Percentiles rank a stretch among this genome's conserved stretches.
phyloP scores from a whole-genome alignment of 2,888 invertebrate genomes.

The Beris chalybata region DNA sequence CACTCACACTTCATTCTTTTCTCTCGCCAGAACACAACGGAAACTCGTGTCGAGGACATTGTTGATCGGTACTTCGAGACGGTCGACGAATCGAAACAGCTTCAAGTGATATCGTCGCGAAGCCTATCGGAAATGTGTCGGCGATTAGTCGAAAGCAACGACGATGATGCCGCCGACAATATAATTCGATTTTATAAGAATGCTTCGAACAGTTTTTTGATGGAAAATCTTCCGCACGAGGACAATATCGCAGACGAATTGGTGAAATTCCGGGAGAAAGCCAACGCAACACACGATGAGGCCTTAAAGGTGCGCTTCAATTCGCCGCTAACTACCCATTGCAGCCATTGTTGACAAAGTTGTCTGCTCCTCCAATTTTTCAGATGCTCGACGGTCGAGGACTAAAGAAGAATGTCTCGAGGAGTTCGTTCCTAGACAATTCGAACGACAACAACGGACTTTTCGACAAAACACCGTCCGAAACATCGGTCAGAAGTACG shows the following conservation, averaged over 20 bases:
- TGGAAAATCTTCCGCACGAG: slow-evolving; percentile 56
- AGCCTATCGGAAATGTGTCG: slow-evolving; percentile 76
- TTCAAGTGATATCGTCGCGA: slow-evolving; percentile 72
- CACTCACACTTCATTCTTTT: no score
- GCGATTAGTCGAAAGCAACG: slow-evolving; percentile 65
- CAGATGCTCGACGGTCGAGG: slow-evolving; percentile 38
- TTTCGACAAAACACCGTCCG: slow-evolving; percentile 36
- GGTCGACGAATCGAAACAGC: slow-evolving; percentile 58
- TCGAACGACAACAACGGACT: slow-evolving; percentile 55
- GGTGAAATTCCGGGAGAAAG: slow-evolving; percentile 53
- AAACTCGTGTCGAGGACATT: slow-evolving; percentile 60
- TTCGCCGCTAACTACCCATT: no score
- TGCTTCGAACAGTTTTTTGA: slow-evolving; percentile 59
- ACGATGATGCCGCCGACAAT: slow-evolving; percentile 60
- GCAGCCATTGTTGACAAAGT: no score
- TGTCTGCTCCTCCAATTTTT: no score
- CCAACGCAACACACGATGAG: slow-evolving; percentile 31
- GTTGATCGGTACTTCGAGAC: slow-evolving; percentile 65
- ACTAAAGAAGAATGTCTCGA: slow-evolving; percentile 17
- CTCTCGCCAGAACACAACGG: slow-evolving; percentile 32
- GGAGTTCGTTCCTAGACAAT: slow-evolving; percentile 46
- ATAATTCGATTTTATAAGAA: slow-evolving; percentile 59
- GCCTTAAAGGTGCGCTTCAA: slow-evolving; percentile 29
- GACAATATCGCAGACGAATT: slow-evolving; percentile 59
- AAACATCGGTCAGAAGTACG: slow-evolving; percentile 43